A percentile compares a stretch with the other conserved stretches of the same genome.
Conservation (phyloP, 2,888 invertebrate genomes). For the Campopleginae sp. region DNA sequence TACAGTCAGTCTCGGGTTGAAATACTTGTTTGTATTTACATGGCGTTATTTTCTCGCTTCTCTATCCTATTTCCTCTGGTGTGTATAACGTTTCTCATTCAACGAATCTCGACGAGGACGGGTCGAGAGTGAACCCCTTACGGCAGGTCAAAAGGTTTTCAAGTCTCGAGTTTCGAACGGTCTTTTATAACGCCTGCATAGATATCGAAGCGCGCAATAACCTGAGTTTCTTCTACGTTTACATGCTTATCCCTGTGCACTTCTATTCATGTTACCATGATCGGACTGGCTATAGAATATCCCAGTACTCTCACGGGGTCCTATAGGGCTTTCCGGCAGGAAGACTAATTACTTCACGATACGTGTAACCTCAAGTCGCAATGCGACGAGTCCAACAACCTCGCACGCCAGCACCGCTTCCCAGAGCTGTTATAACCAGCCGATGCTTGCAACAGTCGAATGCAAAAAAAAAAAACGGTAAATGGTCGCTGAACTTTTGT, state of each 20-base stretch:
- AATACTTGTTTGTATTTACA: conserved; percentile 34
- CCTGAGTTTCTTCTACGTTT: conserved; percentile 12
- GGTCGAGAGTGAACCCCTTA: conserved; percentile 47
- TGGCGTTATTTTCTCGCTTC: conserved; percentile 2
- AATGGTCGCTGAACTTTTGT: neutral
- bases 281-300: conserved; percentile 55
- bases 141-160: conserved; percentile 63
- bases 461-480: neutral
- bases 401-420: neutral
- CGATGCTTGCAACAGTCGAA: neutral
- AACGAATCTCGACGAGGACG: conserved; percentile 26
- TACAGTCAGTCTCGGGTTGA: conserved; percentile 1
- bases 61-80: conserved; percentile 44
- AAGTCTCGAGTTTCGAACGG: conserved; percentile 65
- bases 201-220: conserved; percentile 57
- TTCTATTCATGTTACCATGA: conserved; percentile 23
- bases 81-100: conserved; percentile 56
- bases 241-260: conserved; percentile 1
- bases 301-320: conserved; percentile 51
- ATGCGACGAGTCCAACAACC: conserved; percentile 32
- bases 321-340: conserved; percentile 59
- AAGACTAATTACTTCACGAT: conserved; percentile 61
- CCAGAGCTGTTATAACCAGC: neutral
- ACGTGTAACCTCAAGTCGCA: conserved; percentile 48
- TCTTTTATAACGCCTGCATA: conserved; percentile 48